phyloP scores from a whole-genome alignment of 2,113 vertebrate species.

The Alces alces region DNA sequence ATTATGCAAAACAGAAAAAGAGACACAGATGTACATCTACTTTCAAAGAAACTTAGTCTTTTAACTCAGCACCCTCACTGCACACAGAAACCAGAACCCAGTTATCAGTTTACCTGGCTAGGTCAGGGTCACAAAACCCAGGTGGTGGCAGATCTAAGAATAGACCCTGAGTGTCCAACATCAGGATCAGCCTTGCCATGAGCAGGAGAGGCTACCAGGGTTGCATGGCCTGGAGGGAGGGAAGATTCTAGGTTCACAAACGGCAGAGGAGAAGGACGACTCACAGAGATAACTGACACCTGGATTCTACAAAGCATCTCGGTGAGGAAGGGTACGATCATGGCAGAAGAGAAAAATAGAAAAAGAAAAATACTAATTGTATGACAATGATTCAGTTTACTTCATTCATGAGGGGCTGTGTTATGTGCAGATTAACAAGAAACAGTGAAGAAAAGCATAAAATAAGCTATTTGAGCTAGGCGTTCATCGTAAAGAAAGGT shows the following conservation, averaged over 20 bases:
- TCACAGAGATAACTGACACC: neutral
- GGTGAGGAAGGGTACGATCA: neutral
- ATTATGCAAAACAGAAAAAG: too few species aligned
- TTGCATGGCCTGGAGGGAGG: accelerated
- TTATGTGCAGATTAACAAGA: neutral
- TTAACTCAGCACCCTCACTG: neutral
- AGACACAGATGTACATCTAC: neutral
- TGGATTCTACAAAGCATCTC: neutral
- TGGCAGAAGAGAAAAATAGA: neutral
- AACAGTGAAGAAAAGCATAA: neutral
- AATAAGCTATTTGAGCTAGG: neutral
- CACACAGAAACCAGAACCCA: neutral
- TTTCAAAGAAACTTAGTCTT: neutral
- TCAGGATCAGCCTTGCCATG: neutral
- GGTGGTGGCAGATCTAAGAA: neutral
- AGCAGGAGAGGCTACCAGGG: neutral
- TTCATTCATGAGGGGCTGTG: neutral
- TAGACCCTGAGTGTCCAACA: neutral
- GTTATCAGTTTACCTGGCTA: neutral
- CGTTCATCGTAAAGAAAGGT: neutral
- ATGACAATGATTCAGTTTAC: neutral
- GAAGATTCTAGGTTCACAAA: neutral
- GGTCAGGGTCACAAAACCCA: neutral
- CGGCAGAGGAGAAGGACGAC: accelerated
- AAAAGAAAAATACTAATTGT: neutral